Evolutionary conservation across 2,797 vertebrate species (phyloP).

Genomic region (Calcarius lapponicus): DNA sequence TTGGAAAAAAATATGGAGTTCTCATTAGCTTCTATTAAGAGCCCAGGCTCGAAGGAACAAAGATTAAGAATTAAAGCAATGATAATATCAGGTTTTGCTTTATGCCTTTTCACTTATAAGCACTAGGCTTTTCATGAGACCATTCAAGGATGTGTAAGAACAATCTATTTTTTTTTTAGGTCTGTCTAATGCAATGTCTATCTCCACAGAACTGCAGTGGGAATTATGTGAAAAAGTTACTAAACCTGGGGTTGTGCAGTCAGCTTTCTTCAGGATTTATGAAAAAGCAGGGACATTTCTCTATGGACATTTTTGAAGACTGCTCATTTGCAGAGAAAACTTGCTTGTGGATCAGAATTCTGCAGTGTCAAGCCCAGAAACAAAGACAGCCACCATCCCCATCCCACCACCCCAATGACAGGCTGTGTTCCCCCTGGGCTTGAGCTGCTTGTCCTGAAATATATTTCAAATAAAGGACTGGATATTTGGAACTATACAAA

Average conservation of each 20-base stretch:
- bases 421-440: background rate
- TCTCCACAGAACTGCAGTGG: background rate
- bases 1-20: slow-evolving; percentile 10
- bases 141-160: background rate
- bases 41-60: background rate
- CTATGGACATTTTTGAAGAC: background rate
- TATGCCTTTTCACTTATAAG: slow-evolving; percentile 15
- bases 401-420: background rate
- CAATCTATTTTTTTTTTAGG: background rate
- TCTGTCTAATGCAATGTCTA: background rate
- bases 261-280: background rate
- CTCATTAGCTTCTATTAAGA: background rate
- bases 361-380: background rate
- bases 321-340: background rate
- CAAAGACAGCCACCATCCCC: background rate
- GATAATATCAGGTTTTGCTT: slow-evolving; percentile 9
- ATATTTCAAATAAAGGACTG: background rate
- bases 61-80: slow-evolving; percentile 29
- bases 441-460: background rate
- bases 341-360: background rate
- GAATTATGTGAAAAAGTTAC: background rate
- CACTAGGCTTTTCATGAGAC: background rate
- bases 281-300: background rate
- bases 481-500: background rate
- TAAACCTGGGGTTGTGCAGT: background rate